Evolutionary conservation across 2,888 invertebrate genomes (phyloP).

Genomic region (Ryuthela nishihirai): DNA sequence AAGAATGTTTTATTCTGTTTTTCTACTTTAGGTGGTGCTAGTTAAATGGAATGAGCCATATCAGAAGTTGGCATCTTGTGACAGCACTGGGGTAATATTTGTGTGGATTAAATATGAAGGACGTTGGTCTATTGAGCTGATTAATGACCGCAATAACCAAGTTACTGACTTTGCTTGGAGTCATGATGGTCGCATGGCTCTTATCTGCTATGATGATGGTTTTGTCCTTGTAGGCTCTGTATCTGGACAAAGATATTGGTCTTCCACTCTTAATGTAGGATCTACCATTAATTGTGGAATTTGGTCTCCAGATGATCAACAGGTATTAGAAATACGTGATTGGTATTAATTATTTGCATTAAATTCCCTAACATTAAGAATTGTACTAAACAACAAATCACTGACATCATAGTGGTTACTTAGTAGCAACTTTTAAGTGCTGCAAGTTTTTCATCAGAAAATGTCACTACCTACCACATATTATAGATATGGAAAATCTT

Average conservation of each 20-base stretch:
- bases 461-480: no score
- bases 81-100: slow-evolving; percentile 94
- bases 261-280: slow-evolving; percentile 91
- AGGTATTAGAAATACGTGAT: no score
- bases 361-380: no score
- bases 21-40: slow-evolving; percentile 68
- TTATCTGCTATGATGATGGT: slow-evolving; percentile 97
- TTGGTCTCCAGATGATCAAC: slow-evolving; percentile 97
- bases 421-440: no score
- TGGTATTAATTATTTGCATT: no score
- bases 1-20: no score
- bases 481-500: no score
- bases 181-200: slow-evolving; percentile 95
- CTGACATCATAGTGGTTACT: no score
- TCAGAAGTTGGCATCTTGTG: slow-evolving; percentile 94
- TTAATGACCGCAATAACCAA: slow-evolving; percentile 95
- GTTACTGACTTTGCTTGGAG: slow-evolving; percentile 96
- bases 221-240: slow-evolving; percentile 97
- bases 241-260: slow-evolving; percentile 97
- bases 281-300: slow-evolving; percentile 87
- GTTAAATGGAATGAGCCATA: slow-evolving; percentile 99
- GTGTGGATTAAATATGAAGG: slow-evolving; percentile 99
- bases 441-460: no score
- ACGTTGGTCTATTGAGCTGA: slow-evolving; percentile 97
- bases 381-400: no score